phyloP scores from a whole-genome alignment of 2,888 invertebrate species.

The Metalampra italica region DNA sequence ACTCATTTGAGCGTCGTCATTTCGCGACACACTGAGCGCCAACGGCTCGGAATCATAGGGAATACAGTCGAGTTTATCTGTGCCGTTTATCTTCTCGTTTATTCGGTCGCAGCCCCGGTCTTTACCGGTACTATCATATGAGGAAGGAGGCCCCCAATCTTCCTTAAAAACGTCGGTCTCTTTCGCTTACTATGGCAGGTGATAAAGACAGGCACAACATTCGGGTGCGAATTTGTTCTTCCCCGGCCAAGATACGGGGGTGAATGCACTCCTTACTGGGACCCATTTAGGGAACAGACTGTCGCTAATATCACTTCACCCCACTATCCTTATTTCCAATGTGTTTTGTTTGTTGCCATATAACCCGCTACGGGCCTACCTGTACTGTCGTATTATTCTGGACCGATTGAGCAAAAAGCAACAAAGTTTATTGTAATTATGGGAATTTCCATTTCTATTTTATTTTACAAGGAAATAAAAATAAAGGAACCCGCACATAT shows the following conservation, averaged over 20 bases:
- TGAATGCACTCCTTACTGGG: slow-evolving; percentile 8
- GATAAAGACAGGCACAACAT: slow-evolving; percentile 17
- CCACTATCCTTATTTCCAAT: slow-evolving; percentile 1
- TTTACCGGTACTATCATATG: slow-evolving; percentile 11
- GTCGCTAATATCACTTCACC: slow-evolving; percentile 5
- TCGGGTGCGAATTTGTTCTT: slow-evolving; percentile 11
- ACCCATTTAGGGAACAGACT: slow-evolving; percentile 7
- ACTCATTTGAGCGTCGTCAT: slow-evolving; percentile 12
- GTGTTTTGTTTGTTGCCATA: not conserved
- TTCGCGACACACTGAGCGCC: slow-evolving; percentile 17
- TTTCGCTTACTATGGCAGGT: slow-evolving; percentile 14
- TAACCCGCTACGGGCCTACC: not conserved
- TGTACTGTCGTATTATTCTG: too few species aligned
- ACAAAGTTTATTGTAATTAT: too few species aligned
- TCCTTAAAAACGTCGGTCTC: slow-evolving; percentile 15
- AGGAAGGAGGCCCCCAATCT: slow-evolving; percentile 11
- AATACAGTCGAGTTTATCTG: slow-evolving; percentile 20
- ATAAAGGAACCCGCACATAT: too few species aligned
- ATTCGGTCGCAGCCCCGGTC: slow-evolving; percentile 15
- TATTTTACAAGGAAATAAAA: too few species aligned
- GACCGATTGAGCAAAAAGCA: too few species aligned
- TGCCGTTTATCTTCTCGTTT: slow-evolving; percentile 23
- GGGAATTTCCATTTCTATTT: too few species aligned
- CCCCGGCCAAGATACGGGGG: slow-evolving; percentile 4
- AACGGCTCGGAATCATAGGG: slow-evolving; percentile 19